Evolutionary conservation across 2,797 vertebrate species (phyloP).

Genomic region (Poecilia wingei): DNA sequence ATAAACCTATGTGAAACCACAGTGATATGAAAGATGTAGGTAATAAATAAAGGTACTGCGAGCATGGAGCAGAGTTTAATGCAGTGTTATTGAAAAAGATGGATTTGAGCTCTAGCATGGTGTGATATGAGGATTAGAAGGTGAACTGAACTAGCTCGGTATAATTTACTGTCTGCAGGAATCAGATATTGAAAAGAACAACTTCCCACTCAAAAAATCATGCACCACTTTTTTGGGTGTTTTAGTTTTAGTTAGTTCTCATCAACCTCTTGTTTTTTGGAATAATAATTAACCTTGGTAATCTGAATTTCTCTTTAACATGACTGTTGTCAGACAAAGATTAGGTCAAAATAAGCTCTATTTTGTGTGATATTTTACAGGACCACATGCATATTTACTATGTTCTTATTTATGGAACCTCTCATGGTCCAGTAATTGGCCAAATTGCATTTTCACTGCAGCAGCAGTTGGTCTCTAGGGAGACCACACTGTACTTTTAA

Average conservation of each 20-base stretch:
- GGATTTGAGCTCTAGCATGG: background rate
- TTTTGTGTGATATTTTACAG: background rate
- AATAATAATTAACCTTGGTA: background rate
- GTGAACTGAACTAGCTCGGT: background rate
- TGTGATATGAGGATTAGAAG: background rate
- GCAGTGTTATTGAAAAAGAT: background rate
- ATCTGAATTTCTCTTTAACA: conserved; percentile 1
- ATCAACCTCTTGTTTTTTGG: background rate
- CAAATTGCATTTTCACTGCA: conserved; percentile 1
- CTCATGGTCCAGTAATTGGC: conserved; percentile 1
- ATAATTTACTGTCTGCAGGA: background rate
- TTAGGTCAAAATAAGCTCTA: background rate
- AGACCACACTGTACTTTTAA: background rate
- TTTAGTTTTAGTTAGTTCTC: background rate
- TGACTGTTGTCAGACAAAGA: background rate
- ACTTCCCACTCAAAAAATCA: background rate
- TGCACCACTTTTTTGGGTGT: background rate
- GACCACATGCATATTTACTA: background rate
- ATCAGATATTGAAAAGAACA: background rate
- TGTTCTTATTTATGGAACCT: conserved; percentile 15
- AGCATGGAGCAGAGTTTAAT: background rate
- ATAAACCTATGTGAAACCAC: background rate
- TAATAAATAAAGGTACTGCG: background rate
- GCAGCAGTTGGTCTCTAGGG: background rate
- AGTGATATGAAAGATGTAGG: background rate